A percentile compares a stretch with the other conserved stretches of the same genome.
Conservation (phyloP, 1,140 invertebrate genomes). For the Brachionus paranguensis region DNA sequence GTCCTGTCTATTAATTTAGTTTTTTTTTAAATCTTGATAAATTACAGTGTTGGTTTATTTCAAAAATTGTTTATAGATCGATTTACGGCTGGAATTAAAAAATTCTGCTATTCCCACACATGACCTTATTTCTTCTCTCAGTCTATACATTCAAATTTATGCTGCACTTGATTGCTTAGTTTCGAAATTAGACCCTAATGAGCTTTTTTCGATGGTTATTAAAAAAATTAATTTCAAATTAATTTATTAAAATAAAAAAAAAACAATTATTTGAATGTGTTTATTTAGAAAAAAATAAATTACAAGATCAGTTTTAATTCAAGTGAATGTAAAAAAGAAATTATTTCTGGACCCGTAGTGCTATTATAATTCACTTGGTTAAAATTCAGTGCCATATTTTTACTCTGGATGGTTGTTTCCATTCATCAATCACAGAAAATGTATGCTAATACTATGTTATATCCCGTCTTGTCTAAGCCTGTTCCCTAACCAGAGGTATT, state of each 20-base stretch:
- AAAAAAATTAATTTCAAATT: not conserved
- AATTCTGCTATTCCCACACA: not conserved
- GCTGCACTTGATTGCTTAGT: not conserved
- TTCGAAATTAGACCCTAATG: not conserved
- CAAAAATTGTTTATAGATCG: not conserved
- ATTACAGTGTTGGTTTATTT: not conserved
- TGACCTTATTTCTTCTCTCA: not conserved
- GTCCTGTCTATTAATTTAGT: not conserved
- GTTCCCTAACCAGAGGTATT: too few species aligned
- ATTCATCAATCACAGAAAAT: too few species aligned
- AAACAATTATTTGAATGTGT: not conserved
- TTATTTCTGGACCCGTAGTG: too few species aligned
- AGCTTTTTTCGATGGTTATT: not conserved
- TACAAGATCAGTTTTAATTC: too few species aligned
- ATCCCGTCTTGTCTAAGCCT: too few species aligned
- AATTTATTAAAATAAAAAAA: not conserved
- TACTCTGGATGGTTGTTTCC: too few species aligned
- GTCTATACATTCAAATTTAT: not conserved
- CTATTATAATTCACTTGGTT: too few species aligned
- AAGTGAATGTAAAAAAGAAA: too few species aligned
- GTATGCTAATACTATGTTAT: too few species aligned
- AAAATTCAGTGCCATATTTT: too few species aligned
- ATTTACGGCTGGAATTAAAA: not conserved
- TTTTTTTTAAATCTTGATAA: not conserved
- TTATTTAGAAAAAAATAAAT: not conserved